Conservation (phyloP, 2,888 invertebrate genomes). For the Thereva unica region DNA sequence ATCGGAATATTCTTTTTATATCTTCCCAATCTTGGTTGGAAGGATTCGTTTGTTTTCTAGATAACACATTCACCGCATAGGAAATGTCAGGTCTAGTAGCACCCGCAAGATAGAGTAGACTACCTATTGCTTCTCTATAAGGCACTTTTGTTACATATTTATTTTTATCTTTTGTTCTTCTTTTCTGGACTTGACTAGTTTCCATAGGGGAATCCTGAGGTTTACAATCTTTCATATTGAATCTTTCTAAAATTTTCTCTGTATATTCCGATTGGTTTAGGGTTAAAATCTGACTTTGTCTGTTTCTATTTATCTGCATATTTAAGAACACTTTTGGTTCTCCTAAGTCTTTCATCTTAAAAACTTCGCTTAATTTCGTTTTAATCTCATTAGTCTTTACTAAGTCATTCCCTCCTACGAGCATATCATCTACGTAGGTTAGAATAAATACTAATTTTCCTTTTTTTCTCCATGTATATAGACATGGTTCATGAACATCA, state of each 20-base stretch:
- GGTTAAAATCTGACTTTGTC: background rate
- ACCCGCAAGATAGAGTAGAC: background rate
- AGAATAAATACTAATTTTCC: background rate
- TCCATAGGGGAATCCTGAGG: slow-evolving; percentile 3
- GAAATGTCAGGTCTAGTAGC: no score
- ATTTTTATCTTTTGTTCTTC: background rate
- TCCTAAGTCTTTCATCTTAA: background rate
- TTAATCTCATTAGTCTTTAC: no score
- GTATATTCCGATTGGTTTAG: background rate
- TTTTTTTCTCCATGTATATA: background rate
- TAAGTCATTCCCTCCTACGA: background rate
- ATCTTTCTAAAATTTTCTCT: background rate
- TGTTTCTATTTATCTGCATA: background rate
- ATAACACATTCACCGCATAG: slow-evolving; percentile 25
- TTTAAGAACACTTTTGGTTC: background rate
- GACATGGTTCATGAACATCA: background rate
- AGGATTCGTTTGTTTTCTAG: slow-evolving; percentile 29
- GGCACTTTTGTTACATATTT: background rate
- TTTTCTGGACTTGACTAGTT: background rate
- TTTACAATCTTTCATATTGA: background rate
- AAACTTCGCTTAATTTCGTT: background rate
- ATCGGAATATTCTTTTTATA: slow-evolving; percentile 34
- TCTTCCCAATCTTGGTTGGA: slow-evolving; percentile 32
- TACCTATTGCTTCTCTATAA: background rate
- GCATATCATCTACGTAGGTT: slow-evolving; percentile 5